Conservation (phyloP, 1,140 invertebrate species). For the Babylonia areolata region DNA sequence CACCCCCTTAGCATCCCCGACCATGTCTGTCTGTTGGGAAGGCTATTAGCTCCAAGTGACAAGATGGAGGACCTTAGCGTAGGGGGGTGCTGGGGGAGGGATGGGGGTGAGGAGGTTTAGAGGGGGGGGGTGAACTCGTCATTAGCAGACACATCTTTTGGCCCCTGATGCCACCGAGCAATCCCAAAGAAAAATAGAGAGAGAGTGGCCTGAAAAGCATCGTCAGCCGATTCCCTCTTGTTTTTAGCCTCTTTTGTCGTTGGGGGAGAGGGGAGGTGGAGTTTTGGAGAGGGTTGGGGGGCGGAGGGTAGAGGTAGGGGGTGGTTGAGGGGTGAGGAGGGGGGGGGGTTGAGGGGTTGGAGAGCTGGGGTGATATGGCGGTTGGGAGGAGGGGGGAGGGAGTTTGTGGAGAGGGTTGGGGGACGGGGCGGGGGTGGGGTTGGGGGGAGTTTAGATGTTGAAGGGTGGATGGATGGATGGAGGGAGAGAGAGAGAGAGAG, state of each 20-base stretch:
- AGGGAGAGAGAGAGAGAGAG: too few species aligned
- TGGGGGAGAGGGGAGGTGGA: not conserved
- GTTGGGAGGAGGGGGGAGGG: not conserved
- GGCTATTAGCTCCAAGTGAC: slow-evolving; percentile 7
- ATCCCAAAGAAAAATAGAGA: not conserved
- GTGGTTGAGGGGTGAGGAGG: not conserved
- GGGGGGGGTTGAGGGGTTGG: not conserved
- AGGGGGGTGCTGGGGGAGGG: not conserved
- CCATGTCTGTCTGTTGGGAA: too few species aligned
- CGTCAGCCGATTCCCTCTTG: not conserved
- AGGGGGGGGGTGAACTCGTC: not conserved
- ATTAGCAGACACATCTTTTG: slow-evolving; percentile 7
- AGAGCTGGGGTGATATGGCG: too few species aligned
- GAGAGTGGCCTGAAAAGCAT: not conserved
- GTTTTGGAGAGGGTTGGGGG: not conserved
- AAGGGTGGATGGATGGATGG: too few species aligned
- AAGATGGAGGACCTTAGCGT: not conserved
- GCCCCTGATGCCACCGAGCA: not conserved
- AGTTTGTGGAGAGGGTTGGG: not conserved
- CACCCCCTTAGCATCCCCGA: too few species aligned
- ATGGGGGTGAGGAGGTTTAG: too few species aligned
- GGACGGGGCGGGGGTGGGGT: too few species aligned
- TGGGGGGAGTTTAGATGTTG: too few species aligned
- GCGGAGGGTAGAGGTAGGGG: not conserved
- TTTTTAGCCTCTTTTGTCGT: not conserved